Evolutionary conservation across 2,888 invertebrate genomes (phyloP), one percentile per base, ranked within the genome.

Genomic region (Coecobrya sp.): DNA sequence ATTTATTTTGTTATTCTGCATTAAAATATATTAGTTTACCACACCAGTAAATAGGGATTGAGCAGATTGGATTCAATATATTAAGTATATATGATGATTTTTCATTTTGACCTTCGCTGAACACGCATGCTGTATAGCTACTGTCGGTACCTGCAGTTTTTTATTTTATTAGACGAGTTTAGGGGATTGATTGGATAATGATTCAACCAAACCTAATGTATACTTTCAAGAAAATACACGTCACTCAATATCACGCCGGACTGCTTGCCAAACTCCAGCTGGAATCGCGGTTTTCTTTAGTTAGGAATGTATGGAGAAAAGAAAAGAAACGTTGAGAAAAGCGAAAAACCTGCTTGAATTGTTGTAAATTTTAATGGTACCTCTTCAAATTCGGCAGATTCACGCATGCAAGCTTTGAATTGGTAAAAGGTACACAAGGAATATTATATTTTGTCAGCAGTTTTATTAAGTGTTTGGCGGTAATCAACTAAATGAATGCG

Each of bases 161-260:
- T 27, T 16, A 79, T 79, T 88, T 88, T 88, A 88, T 88, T 88
- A 81, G 81, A 88, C 88, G 49, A 81, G 88, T 88, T 88, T 68
- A 52, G 88, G 25, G 49, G 81, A 65, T 81, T 88, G 88, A 88
- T 88, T 88, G 88, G 88, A 81, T 88, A 88, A 88, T 88, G 88
- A 81, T 88, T 81, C 81, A 88, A 68, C 81, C 76, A 5, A 13
- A 45, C 25, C 13, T 11, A 13, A 16, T 76, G 19, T 49, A 52
- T 68, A 86, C 52, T 62, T 65, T 59, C 62, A 62, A 88, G 62
- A 52, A 88, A 81, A 88, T 5, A 59, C 88, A 88, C 88, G 68
- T 88, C 81, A 88, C 10, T 70, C 45, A 30, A 82, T 19, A n/a
- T 59, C 52, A 52, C n/a, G n/a, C 55, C 16, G 36, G 22, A 82